These are phyloP conservation scores for Drosophila repletoides DNA, from an alignment of 1,140 invertebrate species.

Conservation along the genomic window DNA sequence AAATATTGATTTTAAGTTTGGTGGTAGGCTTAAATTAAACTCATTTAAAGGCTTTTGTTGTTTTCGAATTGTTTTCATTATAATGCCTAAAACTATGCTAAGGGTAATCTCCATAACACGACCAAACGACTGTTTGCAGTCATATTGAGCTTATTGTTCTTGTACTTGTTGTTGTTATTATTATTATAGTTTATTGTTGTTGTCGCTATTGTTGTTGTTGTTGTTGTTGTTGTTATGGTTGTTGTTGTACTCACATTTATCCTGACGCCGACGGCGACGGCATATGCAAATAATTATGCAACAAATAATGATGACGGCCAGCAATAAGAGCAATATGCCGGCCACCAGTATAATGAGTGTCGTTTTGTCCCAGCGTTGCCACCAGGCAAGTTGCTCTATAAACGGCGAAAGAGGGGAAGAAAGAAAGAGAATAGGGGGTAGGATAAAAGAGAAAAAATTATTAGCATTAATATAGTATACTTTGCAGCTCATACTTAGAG, in stretches of 20 bases:
- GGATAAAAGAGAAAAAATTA: slow-evolving; percentile 1
- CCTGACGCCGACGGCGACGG: slow-evolving; percentile 89
- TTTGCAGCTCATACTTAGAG: background rate
- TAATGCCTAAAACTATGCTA: slow-evolving; percentile 35
- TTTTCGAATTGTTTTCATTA: background rate
- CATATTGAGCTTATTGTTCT: slow-evolving; percentile 8
- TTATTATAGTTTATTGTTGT: slow-evolving; percentile 19
- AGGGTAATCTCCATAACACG: slow-evolving; percentile 19
- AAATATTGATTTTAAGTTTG: slow-evolving; percentile 4
- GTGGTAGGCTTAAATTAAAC: slow-evolving; percentile 16
- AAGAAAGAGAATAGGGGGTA: background rate
- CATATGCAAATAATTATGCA: slow-evolving; percentile 92
- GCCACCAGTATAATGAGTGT: slow-evolving; percentile 90
- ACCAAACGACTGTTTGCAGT: slow-evolving; percentile 12
- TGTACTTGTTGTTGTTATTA: background rate
- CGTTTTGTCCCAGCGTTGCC: slow-evolving; percentile 88
- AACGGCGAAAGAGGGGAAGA: background rate
- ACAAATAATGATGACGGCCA: slow-evolving; percentile 91
- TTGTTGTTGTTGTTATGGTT: slow-evolving; percentile 24
- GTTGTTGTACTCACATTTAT: slow-evolving; percentile 90
- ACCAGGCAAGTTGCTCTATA: slow-evolving; percentile 88
- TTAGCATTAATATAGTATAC: slow-evolving; percentile 8
- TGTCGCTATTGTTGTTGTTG: slow-evolving; percentile 14
- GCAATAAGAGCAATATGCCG: slow-evolving; percentile 88
- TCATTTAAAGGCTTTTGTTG: slow-evolving; percentile 1